A percentile compares a stretch with the other conserved stretches of the same genome.
Conservation (phyloP, 2,888 invertebrate genomes). For the Molanna angustata region DNA sequence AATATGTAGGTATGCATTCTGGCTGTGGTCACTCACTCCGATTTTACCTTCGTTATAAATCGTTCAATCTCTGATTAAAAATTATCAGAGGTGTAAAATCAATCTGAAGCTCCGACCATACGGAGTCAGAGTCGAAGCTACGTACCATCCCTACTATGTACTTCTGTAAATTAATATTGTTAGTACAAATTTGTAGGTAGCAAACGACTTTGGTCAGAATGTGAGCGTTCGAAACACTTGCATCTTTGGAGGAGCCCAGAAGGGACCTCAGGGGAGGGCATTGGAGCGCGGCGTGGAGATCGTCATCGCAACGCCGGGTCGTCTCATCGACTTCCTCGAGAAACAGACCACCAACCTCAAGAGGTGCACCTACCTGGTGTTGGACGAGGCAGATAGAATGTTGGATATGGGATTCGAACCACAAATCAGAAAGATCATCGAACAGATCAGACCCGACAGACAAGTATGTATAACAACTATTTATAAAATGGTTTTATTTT, state of each 20-base stretch:
- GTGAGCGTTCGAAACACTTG: constrained; percentile 90
- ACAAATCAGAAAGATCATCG: constrained; percentile 93
- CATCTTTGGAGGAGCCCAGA: constrained; percentile 97
- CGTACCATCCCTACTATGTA: not conserved
- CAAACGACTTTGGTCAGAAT: constrained; percentile 86
- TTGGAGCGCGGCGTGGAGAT: constrained; percentile 89
- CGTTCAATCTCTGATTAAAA: no score
- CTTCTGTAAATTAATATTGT: not conserved
- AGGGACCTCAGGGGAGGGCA: constrained; percentile 85
- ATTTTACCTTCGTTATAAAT: no score
- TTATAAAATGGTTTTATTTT: no score
- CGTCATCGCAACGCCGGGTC: constrained; percentile 93
- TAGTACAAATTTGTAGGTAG: constrained; percentile 61
- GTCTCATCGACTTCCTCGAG: constrained; percentile 92
- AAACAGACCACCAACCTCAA: constrained; percentile 75
- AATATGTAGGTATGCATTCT: no score
- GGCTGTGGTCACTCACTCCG: no score
- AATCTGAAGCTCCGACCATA: no score
- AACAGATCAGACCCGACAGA: constrained; percentile 89
- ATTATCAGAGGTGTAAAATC: no score
- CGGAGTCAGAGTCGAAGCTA: no score
- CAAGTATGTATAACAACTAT: no score
- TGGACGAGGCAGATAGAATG: constrained; percentile 92
- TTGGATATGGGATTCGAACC: constrained; percentile 99
- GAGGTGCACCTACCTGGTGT: constrained; percentile 83